Conservation (phyloP, 2,888 invertebrate species). For the Myopa testacea region DNA sequence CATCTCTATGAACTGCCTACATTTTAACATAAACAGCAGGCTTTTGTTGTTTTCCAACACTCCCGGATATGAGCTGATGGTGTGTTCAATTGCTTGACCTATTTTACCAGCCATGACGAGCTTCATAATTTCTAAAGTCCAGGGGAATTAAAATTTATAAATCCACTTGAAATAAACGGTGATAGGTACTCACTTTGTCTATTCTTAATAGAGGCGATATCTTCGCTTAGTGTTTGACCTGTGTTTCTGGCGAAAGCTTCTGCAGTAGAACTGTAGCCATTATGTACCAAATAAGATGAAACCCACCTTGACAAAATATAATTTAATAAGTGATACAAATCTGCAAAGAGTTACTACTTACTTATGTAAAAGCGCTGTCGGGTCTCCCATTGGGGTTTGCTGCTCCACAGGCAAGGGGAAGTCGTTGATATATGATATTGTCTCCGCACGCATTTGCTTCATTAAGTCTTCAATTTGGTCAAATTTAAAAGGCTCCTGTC, state of each 20-base stretch:
- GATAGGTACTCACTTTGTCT: conserved; percentile 76
- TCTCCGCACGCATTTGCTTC: conserved; percentile 87
- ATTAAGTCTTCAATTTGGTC: conserved; percentile 96
- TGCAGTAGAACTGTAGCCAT: conserved; percentile 96
- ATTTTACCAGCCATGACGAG: conserved; percentile 92
- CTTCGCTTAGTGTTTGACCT: conserved; percentile 90
- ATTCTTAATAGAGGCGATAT: conserved; percentile 92
- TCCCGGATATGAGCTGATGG: conserved; percentile 91
- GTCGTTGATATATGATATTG: conserved; percentile 85
- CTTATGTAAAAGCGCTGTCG: conserved; percentile 94
- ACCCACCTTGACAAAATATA: conserved; percentile 84
- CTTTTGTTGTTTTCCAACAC: conserved; percentile 91
- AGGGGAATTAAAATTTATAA: too few species aligned
- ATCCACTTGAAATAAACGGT: not conserved
- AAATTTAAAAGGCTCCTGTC: conserved; percentile 96
- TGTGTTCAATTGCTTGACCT: conserved; percentile 94
- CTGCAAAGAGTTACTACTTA: conserved; percentile 58
- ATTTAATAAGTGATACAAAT: not conserved
- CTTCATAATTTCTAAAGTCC: conserved; percentile 85
- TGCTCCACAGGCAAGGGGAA: conserved; percentile 88
- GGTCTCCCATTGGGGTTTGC: conserved; percentile 94
- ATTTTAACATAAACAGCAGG: conserved; percentile 94
- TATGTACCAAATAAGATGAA: conserved; percentile 96
- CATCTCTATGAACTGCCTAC: conserved; percentile 99
- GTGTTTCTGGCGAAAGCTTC: conserved; percentile 94